These are phyloP conservation scores for Nymphalis urticae DNA, from an alignment of 2,888 invertebrate species.

Conservation along the genomic window DNA sequence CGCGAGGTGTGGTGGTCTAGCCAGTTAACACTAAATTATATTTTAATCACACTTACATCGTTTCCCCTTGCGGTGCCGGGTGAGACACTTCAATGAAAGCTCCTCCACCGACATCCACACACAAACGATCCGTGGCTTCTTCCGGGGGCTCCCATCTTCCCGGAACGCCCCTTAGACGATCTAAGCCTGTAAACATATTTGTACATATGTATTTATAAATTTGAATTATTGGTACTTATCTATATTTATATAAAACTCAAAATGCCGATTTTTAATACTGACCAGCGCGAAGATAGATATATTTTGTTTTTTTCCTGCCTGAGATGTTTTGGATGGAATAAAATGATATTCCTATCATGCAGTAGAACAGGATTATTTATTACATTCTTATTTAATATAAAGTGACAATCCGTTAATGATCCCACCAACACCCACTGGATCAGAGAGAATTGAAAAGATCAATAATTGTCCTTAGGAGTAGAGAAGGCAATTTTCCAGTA, in stretches of 20 bases:
- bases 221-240: not conserved
- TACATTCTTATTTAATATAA: too few relatives aligned
- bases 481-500: too few relatives aligned
- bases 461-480: too few relatives aligned
- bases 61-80: conserved; percentile 83
- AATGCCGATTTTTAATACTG: too few relatives aligned
- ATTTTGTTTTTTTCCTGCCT: not conserved
- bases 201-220: too few relatives aligned
- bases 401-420: too few relatives aligned
- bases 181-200: conserved; percentile 51
- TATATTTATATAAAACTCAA: not conserved
- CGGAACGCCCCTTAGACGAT: conserved; percentile 65
- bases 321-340: not conserved
- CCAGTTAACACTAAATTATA: not conserved
- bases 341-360: too few relatives aligned
- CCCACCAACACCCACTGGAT: too few relatives aligned
- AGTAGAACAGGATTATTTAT: too few relatives aligned
- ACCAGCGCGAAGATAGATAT: too few relatives aligned
- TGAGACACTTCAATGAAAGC: conserved; percentile 96
- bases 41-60: conserved; percentile 55
- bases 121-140: conserved; percentile 91
- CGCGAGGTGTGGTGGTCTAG: conserved; percentile 1
- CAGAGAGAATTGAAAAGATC: too few relatives aligned
- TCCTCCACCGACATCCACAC: conserved; percentile 94
- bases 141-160: conserved; percentile 87